These are phyloP conservation scores for Acrossocheilus fasciatus DNA, from an alignment of 2,797 vertebrate species.

Conservation along the genomic window DNA sequence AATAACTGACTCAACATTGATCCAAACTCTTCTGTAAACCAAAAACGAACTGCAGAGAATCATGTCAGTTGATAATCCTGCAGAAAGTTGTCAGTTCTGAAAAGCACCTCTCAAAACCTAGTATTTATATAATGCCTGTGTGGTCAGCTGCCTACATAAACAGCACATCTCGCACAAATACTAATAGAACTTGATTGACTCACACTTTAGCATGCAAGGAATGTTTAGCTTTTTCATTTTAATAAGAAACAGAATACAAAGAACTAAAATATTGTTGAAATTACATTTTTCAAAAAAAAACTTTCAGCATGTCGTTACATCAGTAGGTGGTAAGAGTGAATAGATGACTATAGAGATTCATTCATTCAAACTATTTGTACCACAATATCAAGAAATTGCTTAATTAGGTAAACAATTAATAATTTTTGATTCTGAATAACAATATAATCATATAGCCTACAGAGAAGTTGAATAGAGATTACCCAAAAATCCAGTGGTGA, in stretches of 20 bases:
- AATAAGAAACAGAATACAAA: not conserved
- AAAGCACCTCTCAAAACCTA: not conserved
- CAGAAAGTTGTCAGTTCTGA: not conserved
- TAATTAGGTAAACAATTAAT: not conserved
- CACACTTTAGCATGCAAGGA: not conserved
- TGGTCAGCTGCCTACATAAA: not conserved
- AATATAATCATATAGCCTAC: too few relatives aligned
- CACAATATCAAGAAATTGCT: not conserved
- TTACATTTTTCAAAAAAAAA: not conserved
- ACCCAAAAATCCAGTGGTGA: not conserved
- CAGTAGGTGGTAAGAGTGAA: not conserved
- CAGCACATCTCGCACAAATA: not conserved
- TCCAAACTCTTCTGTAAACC: not conserved
- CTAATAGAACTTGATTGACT: not conserved
- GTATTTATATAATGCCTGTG: not conserved
- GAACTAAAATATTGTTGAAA: not conserved
- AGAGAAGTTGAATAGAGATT: too few relatives aligned
- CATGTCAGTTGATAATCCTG: not conserved
- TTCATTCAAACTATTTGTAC: not conserved
- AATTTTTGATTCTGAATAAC: not conserved
- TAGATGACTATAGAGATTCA: not conserved
- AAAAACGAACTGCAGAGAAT: not conserved
- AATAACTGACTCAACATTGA: conserved; percentile 2
- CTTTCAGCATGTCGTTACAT: not conserved
- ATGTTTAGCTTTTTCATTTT: not conserved